Conservation (phyloP, 2,113 vertebrate genomes). For the Nibea albiflora region DNA sequence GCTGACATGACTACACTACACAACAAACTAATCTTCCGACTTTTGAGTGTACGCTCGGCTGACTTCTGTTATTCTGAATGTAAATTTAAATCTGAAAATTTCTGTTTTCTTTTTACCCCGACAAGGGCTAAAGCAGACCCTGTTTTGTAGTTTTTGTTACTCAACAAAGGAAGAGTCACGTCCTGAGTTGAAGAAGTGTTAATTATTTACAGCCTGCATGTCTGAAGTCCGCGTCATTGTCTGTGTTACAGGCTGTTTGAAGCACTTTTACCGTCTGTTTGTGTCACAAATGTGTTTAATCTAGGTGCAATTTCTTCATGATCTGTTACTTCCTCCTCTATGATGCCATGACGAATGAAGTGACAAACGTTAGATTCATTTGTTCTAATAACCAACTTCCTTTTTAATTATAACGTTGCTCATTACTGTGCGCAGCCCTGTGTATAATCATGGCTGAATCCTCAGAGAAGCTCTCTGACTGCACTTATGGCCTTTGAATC, state of each 20-base stretch:
- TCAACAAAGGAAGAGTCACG: neutral
- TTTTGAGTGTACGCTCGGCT: neutral
- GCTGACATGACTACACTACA: neutral
- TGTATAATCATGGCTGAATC: neutral
- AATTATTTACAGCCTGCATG: constrained; percentile 26
- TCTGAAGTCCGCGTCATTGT: constrained; percentile 26
- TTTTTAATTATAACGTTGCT: neutral
- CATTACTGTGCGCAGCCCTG: neutral
- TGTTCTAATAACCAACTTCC: neutral
- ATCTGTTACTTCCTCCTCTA: constrained; percentile 1
- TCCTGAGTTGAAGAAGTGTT: constrained; percentile 28
- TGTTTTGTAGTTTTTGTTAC: neutral
- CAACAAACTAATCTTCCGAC: neutral
- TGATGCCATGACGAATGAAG: constrained; percentile 29
- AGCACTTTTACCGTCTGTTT: neutral
- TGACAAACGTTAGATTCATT: neutral
- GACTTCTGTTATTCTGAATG: constrained; percentile 34
- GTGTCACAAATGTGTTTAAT: neutral
- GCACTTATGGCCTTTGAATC: constrained; percentile 33
- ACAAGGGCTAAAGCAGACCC: constrained; percentile 16
- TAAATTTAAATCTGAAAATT: constrained; percentile 31
- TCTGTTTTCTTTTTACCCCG: neutral
- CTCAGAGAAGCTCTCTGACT: neutral
- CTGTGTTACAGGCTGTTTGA: constrained; percentile 22
- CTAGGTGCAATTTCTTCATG: neutral